Percentiles rank a stretch among this genome's conserved stretches.
These are phyloP conservation scores for Melanotaenia pygmaea DNA, from an alignment of 2,797 vertebrate species.

Conservation along the genomic window DNA sequence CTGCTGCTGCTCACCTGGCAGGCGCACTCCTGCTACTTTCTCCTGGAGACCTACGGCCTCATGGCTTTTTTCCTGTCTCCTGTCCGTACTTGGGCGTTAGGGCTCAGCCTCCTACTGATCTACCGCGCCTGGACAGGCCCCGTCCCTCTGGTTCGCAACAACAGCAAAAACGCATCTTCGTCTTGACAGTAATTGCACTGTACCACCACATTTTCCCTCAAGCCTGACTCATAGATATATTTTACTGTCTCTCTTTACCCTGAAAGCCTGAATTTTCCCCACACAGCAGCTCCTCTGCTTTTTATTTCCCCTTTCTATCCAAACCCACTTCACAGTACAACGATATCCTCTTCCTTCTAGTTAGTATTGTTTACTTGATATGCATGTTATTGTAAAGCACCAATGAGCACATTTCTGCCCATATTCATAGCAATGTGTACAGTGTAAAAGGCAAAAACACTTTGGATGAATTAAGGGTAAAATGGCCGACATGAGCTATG, in stretches of 20 bases:
- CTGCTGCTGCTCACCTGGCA: conserved; percentile 90
- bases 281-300: not conserved
- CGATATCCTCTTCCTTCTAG: conserved; percentile 58
- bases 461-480: conserved; percentile 29
- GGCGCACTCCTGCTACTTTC: conserved; percentile 90
- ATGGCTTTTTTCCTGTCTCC: conserved; percentile 92
- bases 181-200: conserved; percentile 78
- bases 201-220: conserved; percentile 21
- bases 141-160: conserved; percentile 57
- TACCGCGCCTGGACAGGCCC: conserved; percentile 88
- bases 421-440: conserved; percentile 60
- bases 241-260: conserved; percentile 55
- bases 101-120: conserved; percentile 83
- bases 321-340: conserved; percentile 46
- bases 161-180: conserved; percentile 67
- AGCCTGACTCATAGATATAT: conserved; percentile 67
- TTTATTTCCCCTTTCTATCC: conserved; percentile 33
- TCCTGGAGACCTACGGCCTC: conserved; percentile 90
- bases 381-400: conserved; percentile 77
- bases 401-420: conserved; percentile 63
- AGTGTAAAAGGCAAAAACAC: conserved; percentile 34
- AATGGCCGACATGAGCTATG: conserved; percentile 27
- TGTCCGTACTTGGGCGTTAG: conserved; percentile 89
- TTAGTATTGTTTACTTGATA: conserved; percentile 71
- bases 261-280: conserved; percentile 33